Percentiles rank a stretch among this genome's conserved stretches.
phyloP scores from a whole-genome alignment of 2,888 invertebrate genomes.

The Yponomeuta sedellus region DNA sequence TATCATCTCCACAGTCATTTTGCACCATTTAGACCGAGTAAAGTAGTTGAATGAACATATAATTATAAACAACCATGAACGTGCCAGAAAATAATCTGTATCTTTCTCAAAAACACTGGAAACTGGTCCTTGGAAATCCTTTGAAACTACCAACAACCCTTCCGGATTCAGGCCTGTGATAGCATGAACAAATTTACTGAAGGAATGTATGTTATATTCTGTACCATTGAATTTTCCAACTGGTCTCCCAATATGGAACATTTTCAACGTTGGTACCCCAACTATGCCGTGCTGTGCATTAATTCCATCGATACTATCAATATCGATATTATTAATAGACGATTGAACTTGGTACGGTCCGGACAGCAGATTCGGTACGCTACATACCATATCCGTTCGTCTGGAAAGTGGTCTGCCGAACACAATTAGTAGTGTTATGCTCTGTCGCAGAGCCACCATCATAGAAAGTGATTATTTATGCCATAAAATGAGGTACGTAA shows the following conservation, averaged over 20 bases:
- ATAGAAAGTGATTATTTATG: too few relatives aligned
- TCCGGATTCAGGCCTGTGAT: slow-evolving; percentile 83
- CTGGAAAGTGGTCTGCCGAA: too few relatives aligned
- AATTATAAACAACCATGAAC: slow-evolving; percentile 91
- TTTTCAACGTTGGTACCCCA: slow-evolving; percentile 90
- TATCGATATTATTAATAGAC: too few relatives aligned
- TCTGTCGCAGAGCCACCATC: too few relatives aligned
- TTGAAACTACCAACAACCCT: slow-evolving; percentile 82
- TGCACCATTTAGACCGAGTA: slow-evolving; percentile 85
- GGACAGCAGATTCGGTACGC: too few relatives aligned
- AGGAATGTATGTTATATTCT: slow-evolving; percentile 85
- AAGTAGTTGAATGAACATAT: slow-evolving; percentile 85
- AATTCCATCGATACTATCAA: slow-evolving; percentile 86
- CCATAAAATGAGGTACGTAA: too few relatives aligned
- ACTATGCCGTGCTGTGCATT: slow-evolving; percentile 95
- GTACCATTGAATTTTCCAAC: slow-evolving; percentile 90
- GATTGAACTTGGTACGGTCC: too few relatives aligned
- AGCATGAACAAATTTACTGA: slow-evolving; percentile 85
- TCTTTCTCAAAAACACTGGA: slow-evolving; percentile 84
- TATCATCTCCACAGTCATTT: slow-evolving; percentile 87
- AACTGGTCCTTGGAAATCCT: slow-evolving; percentile 88
- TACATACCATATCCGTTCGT: too few relatives aligned
- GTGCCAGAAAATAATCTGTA: slow-evolving; percentile 86
- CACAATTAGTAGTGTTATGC: too few relatives aligned
- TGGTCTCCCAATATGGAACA: slow-evolving; percentile 92